These are phyloP conservation scores for Lucilia sericata DNA, from an alignment of 1,140 invertebrate species.

Conservation along the genomic window DNA sequence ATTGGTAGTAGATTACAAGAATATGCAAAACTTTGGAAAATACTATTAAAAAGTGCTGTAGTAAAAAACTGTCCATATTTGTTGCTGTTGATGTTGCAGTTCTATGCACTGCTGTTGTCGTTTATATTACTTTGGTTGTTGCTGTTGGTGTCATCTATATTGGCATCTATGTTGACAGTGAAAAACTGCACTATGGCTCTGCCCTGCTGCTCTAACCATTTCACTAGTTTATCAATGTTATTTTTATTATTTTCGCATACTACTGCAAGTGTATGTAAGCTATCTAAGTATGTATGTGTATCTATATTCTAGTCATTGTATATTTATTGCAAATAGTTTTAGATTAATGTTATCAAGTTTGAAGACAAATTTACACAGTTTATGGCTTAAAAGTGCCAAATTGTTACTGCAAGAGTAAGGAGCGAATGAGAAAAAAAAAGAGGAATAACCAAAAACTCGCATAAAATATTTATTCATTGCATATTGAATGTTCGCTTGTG, in stretches of 20 bases:
- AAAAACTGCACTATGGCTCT: constrained; percentile 3
- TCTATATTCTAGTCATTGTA: neutral
- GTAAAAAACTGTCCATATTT: neutral
- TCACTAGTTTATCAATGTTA: neutral
- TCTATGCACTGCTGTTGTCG: too few relatives aligned
- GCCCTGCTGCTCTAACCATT: neutral
- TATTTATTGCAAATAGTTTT: constrained; percentile 37
- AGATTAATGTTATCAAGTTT: constrained; percentile 34
- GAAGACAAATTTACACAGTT: constrained; percentile 40
- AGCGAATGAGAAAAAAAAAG: neutral
- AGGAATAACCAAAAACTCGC: neutral
- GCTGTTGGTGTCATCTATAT: constrained; percentile 11
- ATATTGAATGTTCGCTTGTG: constrained; percentile 26
- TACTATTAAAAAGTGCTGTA: neutral
- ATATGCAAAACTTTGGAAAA: neutral
- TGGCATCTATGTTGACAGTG: constrained; percentile 28
- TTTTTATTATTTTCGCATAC: neutral
- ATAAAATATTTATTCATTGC: constrained; percentile 7
- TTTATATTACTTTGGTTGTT: neutral
- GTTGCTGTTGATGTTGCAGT: neutral
- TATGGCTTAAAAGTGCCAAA: constrained; percentile 40
- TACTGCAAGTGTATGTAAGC: neutral
- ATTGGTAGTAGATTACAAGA: constrained; percentile 4
- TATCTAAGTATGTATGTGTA: neutral
- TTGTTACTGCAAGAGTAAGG: constrained; percentile 2